Conservation (phyloP, 2,888 invertebrate species). For the Autographa gamma region DNA sequence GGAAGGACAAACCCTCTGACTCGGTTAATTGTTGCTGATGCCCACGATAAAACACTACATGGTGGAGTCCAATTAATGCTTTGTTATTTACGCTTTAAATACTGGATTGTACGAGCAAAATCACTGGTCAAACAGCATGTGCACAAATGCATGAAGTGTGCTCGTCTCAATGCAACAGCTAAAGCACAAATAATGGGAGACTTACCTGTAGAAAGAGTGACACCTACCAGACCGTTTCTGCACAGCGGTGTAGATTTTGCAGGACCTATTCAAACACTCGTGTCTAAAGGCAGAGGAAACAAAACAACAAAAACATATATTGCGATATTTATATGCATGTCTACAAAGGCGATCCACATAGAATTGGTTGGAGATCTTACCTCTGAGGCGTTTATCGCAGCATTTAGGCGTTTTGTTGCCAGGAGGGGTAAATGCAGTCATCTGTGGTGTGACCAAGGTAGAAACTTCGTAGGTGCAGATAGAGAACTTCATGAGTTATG, state of each 20-base stretch:
- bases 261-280: background rate
- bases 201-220: conserved; percentile 5
- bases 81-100: background rate
- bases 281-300: conserved; percentile 9
- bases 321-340: conserved; percentile 10
- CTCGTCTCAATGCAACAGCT: background rate
- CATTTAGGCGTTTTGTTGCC: conserved; percentile 6
- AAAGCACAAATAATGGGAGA: background rate
- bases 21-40: conserved; percentile 2
- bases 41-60: conserved; percentile 1
- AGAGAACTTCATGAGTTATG: background rate
- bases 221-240: conserved; percentile 2
- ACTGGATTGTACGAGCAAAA: conserved; percentile 8
- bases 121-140: conserved; percentile 7
- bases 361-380: conserved; percentile 9
- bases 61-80: conserved; percentile 8
- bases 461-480: conserved; percentile 10
- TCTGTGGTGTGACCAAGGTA: conserved; percentile 9
- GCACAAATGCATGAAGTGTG: conserved; percentile 14
- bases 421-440: conserved; percentile 4
- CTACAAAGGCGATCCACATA: conserved; percentile 9
- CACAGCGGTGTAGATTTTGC: conserved; percentile 15
- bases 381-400: background rate
- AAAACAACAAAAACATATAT: conserved; percentile 10
- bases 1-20: background rate